Evolutionary conservation across 2,113 vertebrate species (phyloP), one percentile per base, ranked within the genome.

Genomic region (Pholis gunnellus): DNA sequence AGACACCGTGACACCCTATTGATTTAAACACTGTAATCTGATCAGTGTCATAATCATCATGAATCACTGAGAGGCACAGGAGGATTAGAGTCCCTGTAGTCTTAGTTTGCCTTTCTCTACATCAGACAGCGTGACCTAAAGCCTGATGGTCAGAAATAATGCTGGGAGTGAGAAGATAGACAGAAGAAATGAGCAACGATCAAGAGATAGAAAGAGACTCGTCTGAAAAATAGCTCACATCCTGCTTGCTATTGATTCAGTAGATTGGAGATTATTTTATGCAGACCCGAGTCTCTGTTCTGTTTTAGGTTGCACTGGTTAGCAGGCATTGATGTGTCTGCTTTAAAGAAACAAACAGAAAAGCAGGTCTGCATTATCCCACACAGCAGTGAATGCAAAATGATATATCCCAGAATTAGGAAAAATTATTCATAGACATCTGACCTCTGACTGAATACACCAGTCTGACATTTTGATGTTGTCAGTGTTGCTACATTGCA

Each of bases 1-100:
- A 54, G 48, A 40, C 38, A 65, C 48, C 36, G 65, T 72, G 72
- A 83, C 79, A 75, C n/a, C 60, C 52, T 79, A 80, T 91, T 63
- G 83, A 92, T 90, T 82, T 69, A 63, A 83, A 70, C 67, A 61
- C 61, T 85, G 89, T 89, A 86, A 92, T 90, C 65, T 90, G 83
- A 92, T 93, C 84, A 61, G 22, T 57, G 68, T 64, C 63, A 81
- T 77, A 91, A 91, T 90, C 78, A 81, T 83, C 57, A 71, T 67
- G 74, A 85, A 66, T 90, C 78, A 88, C 56, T 65, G 63, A 78
- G 59, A 91, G 71, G 72, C 78, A 84, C 36, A 31, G n/a, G 82
- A 61, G 66, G 77, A 73, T 88, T 78, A 87, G 66, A 75, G 79
- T 75, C 69, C 72, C 69, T 75, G 40, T 20, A 34, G 71, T 76